Evolutionary conservation across 2,113 vertebrate genomes (phyloP), one percentile per base, ranked within the genome.

Genomic region (Probosciger aterrimus): DNA sequence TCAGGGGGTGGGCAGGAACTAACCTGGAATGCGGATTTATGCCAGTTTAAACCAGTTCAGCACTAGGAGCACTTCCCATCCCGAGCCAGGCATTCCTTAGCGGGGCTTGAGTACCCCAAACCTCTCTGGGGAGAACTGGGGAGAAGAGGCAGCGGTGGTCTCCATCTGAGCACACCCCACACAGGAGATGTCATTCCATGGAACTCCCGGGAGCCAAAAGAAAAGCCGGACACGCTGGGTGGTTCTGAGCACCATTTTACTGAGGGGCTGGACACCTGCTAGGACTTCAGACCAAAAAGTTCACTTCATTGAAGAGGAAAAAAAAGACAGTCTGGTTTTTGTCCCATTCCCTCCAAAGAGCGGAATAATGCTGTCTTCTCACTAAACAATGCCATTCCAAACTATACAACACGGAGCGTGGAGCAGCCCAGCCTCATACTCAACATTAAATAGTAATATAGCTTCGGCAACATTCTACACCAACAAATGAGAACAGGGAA

Each of bases 211-310:
- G 33, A 59, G 57, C n/a, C 53, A 37, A 94, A 93, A 92, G 75
- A 94, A 84, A 82, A 95, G 55, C 53, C 28, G 52, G 86, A 97
- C 88, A 91, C 86, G 9, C 17, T 25, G 62, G 27, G 74, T 19
- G n/a, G 82, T 96, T 97, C 88, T 92, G 94, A 97, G 97, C 97
- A 97, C 97, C 96, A 96, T 96, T 97, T 97, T 97, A 97, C 89
- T 97, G 93, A 96, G 91, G 90, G 92, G 95, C 86, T 93, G 97
- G 95, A 88, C 90, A 68, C 73, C 93, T 93, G 91, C 95, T 96
- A 95, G 87, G 89, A 95, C 75, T 96, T 94, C 22, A 62, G 95
- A 97, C 95, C 92, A 95, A 90, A 93, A 94, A 69, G 86, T 90
- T 95, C 94, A 97, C 82, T 95, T 97, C 81, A 93, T 90, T 76